Percentiles rank a stretch among this genome's conserved stretches.
These are phyloP conservation scores for Spermophilus dauricus DNA, from an alignment of 2,113 vertebrate species.

Conservation along the genomic window DNA sequence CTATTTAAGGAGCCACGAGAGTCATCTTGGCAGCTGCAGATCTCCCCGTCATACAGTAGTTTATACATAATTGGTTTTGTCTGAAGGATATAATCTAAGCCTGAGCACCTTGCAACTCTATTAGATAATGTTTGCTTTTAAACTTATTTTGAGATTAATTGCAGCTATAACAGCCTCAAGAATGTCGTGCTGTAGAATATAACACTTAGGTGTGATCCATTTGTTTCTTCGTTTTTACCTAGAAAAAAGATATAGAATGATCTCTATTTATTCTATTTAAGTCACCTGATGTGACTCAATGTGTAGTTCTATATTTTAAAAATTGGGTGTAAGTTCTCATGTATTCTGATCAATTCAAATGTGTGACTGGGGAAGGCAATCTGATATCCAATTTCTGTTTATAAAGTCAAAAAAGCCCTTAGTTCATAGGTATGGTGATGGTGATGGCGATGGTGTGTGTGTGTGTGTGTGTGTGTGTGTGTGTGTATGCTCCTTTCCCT, in stretches of 20 bases:
- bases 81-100: constrained; percentile 29
- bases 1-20: background rate
- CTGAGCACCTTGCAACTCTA: constrained; percentile 29
- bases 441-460: too few relatives aligned
- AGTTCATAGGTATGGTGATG: background rate
- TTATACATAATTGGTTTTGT: constrained; percentile 25
- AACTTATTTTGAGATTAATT: constrained; percentile 47
- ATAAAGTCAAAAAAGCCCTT: constrained; percentile 20
- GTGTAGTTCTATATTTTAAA: constrained; percentile 13
- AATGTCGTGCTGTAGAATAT: constrained; percentile 19
- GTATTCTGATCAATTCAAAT: constrained; percentile 41
- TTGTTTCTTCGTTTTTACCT: constrained; percentile 42
- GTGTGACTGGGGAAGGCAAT: background rate
- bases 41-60: background rate
- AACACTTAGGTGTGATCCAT: constrained; percentile 1
- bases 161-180: background rate
- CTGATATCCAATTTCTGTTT: constrained; percentile 31
- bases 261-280: background rate
- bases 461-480: background rate
- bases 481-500: background rate
- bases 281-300: background rate
- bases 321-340: background rate
- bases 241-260: background rate
- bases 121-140: constrained; percentile 64
- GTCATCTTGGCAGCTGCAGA: background rate